Conservation (phyloP, 2,888 invertebrate species). For the Lagria hirta region DNA sequence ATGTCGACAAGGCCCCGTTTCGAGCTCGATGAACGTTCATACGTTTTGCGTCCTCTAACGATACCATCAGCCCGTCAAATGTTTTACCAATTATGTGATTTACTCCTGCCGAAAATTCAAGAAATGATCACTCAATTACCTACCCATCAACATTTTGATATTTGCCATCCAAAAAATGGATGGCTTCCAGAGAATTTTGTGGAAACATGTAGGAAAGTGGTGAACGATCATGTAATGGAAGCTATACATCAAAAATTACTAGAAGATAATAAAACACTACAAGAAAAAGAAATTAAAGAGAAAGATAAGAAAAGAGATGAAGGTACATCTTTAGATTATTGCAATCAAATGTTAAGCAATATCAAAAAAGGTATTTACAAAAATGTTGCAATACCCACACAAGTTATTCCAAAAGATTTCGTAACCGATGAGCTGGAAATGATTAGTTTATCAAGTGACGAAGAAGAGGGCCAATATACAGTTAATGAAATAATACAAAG, state of each 20-base stretch:
- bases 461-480: constrained; percentile 28
- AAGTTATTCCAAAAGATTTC: background rate
- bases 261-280: constrained; percentile 31
- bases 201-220: constrained; percentile 71
- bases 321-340: constrained; percentile 29
- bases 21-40: constrained; percentile 55
- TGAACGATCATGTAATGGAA: constrained; percentile 58
- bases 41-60: constrained; percentile 68
- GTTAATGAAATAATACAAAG: constrained; percentile 33
- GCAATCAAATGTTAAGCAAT: constrained; percentile 40
- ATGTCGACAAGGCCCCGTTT: constrained; percentile 37
- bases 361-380: constrained; percentile 37
- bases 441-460: constrained; percentile 34
- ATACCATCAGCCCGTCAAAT: constrained; percentile 83
- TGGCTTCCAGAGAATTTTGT: constrained; percentile 76
- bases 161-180: constrained; percentile 70
- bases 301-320: constrained; percentile 15
- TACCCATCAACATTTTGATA: constrained; percentile 59
- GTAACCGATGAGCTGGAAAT: constrained; percentile 12
- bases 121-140: constrained; percentile 70
- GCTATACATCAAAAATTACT: constrained; percentile 38
- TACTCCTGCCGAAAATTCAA: constrained; percentile 77
- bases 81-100: constrained; percentile 87
- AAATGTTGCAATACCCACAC: too few species aligned
- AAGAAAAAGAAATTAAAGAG: constrained; percentile 13